Evolutionary conservation across 2,888 invertebrate species (phyloP), one percentile per base, ranked within the genome.

Genomic region (Athalia circularis): DNA sequence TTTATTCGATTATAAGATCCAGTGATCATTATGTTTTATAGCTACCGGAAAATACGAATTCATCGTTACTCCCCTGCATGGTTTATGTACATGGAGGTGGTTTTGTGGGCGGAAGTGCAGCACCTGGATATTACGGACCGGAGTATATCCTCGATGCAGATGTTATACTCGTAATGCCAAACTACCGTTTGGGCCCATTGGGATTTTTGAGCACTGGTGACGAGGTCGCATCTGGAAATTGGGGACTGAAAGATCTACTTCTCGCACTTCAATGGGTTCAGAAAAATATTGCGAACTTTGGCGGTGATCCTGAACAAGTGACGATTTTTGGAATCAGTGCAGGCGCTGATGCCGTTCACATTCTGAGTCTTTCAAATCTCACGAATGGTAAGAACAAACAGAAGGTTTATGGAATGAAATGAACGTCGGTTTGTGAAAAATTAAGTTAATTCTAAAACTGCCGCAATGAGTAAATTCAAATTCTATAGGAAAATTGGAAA

Each of bases 141-240:
- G 65, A 64, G 11, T 70, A 70, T 67, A 64, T 81, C 48, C 48
- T 80, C n/a, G 77, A 79, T 50, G 7, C 70, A 48, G 76, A 81
- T 57, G 15, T 81, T n/a, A 65, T 81, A 47, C 75, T 82, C 11
- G 82, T 82, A 62, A 80, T 81, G 0, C 61, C 80, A 72, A 82
- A 83, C 72, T 84, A 84, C 80, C 79, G 84, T 5, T 54, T 84
- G 6, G 94, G 94, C 0, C 92, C 93, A 0, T 87, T 94, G 3
- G 94, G 94, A 3, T 94, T 94, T 86, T 88, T 94, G 50, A 94
- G 94, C 75, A 91, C 94, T 8, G 93, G 93, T 79, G 93, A 93
- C 75, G 91, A 91, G 1, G 93, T 93, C 83, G 93, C 93, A 0
- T 91, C 94, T 0, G 94, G 94, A 13, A 95, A 95, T 87, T 93